Evolutionary conservation across 1,140 invertebrate species (phyloP), one percentile per base, ranked within the genome.

Genomic region (Melanaphis sacchari): DNA sequence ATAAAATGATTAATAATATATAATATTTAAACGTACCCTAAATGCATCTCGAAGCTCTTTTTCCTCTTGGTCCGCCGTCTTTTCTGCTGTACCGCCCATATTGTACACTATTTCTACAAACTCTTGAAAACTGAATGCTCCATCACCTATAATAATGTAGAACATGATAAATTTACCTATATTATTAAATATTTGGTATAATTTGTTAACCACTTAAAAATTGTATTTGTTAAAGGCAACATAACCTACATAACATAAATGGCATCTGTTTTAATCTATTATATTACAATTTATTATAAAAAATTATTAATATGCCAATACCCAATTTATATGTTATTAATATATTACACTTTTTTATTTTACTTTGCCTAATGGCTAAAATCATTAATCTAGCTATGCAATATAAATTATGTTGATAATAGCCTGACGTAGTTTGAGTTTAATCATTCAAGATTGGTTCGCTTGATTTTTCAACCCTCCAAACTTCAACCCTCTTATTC

Each of bases 31-130:
- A 9, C 87, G 6, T 66, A 98, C 97, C 85, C 97, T 96, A 95
- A 98, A 98, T n/a, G 97, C 97, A 95, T 98, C 97, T 66, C 97
- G 95, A n/a, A 98, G 95, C 94, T 98, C 98, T 94, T 98, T 97
- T 94, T 98, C 98, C 95, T 98, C 96, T 94, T 96, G 96, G 94
- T 97, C 97, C 46, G 96, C 96, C 90, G 95, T 96, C 94, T 94
- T 95, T 94, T 97, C 96, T 31, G 96, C 96, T 93, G 96, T 96
- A 93, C 96, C 96, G 66, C 96, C 96, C 94, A 98, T 98, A 95
- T 98, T 98, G 94, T 97, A 98, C 82, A 98, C 97, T 54, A 99
- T 98, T 95, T 98, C 97, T 7, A 98, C 98, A 94, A 99, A 99
- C 95, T 99, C 98, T 94, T 98, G 98, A 94, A 99, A 98, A 94